Percentiles rank a stretch among this genome's conserved stretches.
Conservation (phyloP, 1,140 invertebrate species). For the Dendroctonus valens region DNA sequence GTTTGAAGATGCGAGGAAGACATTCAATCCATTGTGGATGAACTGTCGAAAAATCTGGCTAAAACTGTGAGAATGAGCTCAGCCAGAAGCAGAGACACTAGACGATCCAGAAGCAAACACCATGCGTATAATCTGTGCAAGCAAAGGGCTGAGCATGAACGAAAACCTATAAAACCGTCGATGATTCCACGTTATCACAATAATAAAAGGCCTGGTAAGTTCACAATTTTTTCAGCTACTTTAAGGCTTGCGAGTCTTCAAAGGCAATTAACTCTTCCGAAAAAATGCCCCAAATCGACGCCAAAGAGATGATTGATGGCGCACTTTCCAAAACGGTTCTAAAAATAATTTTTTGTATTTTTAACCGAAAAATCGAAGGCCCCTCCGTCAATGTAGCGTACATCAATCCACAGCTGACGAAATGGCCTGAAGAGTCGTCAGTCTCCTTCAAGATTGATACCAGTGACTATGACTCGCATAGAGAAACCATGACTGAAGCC, state of each 20-base stretch:
- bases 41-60: constrained; percentile 29
- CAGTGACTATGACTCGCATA: constrained; percentile 30
- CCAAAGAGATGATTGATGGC: constrained; percentile 22
- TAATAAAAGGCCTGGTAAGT: constrained; percentile 7
- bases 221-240: constrained; percentile 8
- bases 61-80: constrained; percentile 8
- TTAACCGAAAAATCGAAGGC: constrained; percentile 12
- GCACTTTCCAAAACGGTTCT: constrained; percentile 10
- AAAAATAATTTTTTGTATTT: constrained; percentile 29
- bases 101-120: too few relatives aligned
- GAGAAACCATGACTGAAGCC: constrained; percentile 21
- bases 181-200: constrained; percentile 15
- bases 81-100: not conserved
- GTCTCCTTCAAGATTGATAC: constrained; percentile 36
- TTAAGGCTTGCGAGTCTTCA: too few relatives aligned
- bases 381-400: constrained; percentile 35
- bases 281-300: too few relatives aligned
- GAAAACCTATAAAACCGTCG: constrained; percentile 6
- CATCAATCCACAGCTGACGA: constrained; percentile 36
- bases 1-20: constrained; percentile 25
- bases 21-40: constrained; percentile 24
- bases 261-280: too few relatives aligned
- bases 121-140: too few relatives aligned
- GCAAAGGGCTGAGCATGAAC: too few relatives aligned
- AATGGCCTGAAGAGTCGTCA: constrained; percentile 39